A percentile compares a stretch with the other conserved stretches of the same genome.
These are phyloP conservation scores for Dryocosmus kuriphilus DNA, from an alignment of 2,888 invertebrate species.

Conservation along the genomic window DNA sequence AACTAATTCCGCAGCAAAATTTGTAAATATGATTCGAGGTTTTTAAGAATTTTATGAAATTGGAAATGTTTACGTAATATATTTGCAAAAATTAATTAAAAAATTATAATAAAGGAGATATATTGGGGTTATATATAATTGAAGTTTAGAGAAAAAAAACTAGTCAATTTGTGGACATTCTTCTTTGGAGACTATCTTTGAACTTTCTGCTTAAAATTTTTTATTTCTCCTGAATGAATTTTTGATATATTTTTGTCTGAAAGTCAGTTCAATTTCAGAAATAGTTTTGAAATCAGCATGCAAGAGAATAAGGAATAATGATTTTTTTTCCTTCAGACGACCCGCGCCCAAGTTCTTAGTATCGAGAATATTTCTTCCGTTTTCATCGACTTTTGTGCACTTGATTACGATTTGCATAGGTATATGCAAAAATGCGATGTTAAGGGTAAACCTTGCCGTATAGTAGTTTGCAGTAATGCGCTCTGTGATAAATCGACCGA, in stretches of 20 bases:
- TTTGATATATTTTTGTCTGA: background rate
- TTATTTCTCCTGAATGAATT: background rate
- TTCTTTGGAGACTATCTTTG: background rate
- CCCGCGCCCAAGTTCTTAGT: background rate
- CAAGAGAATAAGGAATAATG: background rate
- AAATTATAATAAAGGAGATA: background rate
- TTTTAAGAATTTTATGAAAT: background rate
- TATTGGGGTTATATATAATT: no score
- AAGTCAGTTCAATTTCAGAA: background rate
- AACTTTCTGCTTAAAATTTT: background rate
- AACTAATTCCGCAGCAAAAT: background rate
- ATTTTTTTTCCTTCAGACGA: constrained; percentile 1
- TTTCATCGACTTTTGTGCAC: background rate
- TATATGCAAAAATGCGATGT: constrained; percentile 7
- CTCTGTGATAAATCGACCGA: constrained; percentile 32
- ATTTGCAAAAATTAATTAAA: background rate
- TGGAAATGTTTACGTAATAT: background rate
- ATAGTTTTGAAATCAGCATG: background rate
- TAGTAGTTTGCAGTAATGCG: constrained; percentile 33
- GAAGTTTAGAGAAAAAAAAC: background rate
- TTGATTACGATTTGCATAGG: background rate
- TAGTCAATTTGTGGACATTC: background rate
- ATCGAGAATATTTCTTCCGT: background rate
- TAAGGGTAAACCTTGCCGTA: constrained; percentile 2
- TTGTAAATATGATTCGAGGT: background rate